Evolutionary conservation across 2,797 vertebrate genomes (phyloP), one percentile per base, ranked within the genome.

Genomic region (Esox masquinongy): DNA sequence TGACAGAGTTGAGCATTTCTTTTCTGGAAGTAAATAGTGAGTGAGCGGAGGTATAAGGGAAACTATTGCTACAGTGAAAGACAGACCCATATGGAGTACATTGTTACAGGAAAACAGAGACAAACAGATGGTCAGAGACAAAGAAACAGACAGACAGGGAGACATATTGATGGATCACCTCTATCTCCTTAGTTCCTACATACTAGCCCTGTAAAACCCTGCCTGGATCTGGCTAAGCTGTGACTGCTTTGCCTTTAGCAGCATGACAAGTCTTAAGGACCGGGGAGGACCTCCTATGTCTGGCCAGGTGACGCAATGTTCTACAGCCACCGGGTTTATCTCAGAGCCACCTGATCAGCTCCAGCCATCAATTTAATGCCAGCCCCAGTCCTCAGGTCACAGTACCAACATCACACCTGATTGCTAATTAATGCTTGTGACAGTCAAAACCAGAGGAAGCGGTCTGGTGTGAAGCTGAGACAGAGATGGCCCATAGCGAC

Each of bases 341-440:
- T 69, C 15, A n/a, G 22, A 43, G 5, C 39, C 39, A 39, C 2
- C 68, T n/a, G 22, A 64, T 12, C 70, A 19, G 66, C 66, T 19
- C 31, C 31, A 36, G 19, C 9, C 14, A 61, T 73, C 53, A 61
- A 14, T 39, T 11, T 39, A 34, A 36, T 47, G 8, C 26, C 24
- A 56, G 51, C 43, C 68, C 19, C 39, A 51, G 69, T 70, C 22
- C 64, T 43, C 39, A 67, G 71, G 74, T 34, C 76, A 75, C 73
- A 70, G 74, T 4, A 50, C 71, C 17, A 51, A 1, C 50, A 49
- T 26, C 22, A 68, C 64, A 47, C 61, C 66, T 34, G 36, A 50
- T 43, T 51, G 26, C 24, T 73, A 70, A 75, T 70, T 43, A 76
- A 49, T 67, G 49, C 53, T 70, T 43, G 39, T 6, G 39, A 6